A percentile compares a stretch with the other conserved stretches of the same genome.
Conservation (phyloP, 1,140 invertebrate species). For the Ditylenchus dipsaci region DNA sequence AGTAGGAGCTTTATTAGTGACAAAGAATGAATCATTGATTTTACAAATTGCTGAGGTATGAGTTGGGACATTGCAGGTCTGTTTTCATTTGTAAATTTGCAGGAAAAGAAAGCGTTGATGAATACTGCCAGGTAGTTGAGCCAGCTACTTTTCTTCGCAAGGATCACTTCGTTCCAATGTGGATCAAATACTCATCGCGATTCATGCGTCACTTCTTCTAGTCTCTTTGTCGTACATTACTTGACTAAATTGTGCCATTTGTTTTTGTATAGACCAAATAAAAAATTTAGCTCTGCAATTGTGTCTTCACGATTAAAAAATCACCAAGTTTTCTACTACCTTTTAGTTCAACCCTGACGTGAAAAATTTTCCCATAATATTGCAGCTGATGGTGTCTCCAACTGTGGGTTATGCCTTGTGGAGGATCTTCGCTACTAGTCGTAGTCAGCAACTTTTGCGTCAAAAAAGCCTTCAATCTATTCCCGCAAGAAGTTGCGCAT, state of each 20-base stretch:
- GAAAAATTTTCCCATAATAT: no score
- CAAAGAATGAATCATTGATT: slow-evolving; percentile 69
- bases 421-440: no score
- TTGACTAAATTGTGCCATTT: background rate
- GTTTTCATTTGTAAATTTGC: slow-evolving; percentile 21
- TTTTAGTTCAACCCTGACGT: no score
- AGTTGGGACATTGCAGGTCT: background rate
- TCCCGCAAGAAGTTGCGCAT: no score
- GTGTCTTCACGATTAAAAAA: no score
- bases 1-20: slow-evolving; percentile 81
- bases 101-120: slow-evolving; percentile 33
- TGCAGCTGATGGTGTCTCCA: no score
- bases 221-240: slow-evolving; percentile 9
- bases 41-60: slow-evolving; percentile 60
- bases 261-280: background rate
- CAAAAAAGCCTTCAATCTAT: no score
- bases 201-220: slow-evolving; percentile 30
- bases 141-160: slow-evolving; percentile 19
- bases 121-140: slow-evolving; percentile 33
- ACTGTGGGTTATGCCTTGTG: no score
- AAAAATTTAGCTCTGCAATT: no score
- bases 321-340: no score
- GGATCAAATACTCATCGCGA: slow-evolving; percentile 33
- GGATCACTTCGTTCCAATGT: slow-evolving; percentile 40
- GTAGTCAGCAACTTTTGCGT: no score